Conservation (phyloP, 2,888 invertebrate species). For the Heliconius cydno region DNA sequence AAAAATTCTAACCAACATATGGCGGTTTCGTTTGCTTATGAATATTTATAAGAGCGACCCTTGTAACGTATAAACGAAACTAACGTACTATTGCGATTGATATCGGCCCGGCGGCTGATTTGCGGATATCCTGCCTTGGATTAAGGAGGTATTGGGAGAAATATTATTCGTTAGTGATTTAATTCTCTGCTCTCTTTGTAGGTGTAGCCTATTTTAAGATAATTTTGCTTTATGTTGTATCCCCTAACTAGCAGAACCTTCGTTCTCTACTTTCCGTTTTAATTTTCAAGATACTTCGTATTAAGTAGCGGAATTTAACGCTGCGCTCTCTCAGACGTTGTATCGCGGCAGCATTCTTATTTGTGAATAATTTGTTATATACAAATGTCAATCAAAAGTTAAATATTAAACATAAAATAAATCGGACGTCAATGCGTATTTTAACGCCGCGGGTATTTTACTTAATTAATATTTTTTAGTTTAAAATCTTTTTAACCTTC, state of each 20-base stretch:
- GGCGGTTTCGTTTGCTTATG: slow-evolving; percentile 56
- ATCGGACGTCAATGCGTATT: too few relatives aligned
- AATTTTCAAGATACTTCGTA: background rate
- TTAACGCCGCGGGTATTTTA: too few relatives aligned
- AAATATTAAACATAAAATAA: too few relatives aligned
- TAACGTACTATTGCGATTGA: slow-evolving; percentile 38
- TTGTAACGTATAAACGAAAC: slow-evolving; percentile 31
- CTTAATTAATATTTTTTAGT: too few relatives aligned
- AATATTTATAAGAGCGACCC: slow-evolving; percentile 53
- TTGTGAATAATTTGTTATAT: too few relatives aligned
- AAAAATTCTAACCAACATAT: slow-evolving; percentile 53
- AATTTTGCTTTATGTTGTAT: background rate
- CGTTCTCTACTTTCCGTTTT: background rate
- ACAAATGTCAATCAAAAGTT: too few relatives aligned
- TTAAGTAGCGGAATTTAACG: background rate
- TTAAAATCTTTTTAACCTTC: too few relatives aligned
- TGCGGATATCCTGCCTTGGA: slow-evolving; percentile 15
- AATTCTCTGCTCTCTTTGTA: background rate
- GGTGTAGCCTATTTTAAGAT: background rate
- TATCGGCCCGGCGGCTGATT: slow-evolving; percentile 24
- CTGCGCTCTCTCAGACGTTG: too few relatives aligned
- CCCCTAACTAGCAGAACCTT: background rate
- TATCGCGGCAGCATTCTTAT: too few relatives aligned
- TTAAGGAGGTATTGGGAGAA: background rate
- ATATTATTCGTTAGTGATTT: background rate